Evolutionary conservation across 2,113 vertebrate species (phyloP), one percentile per base, ranked within the genome.

Genomic region (Pangasianodon hypophthalmus): DNA sequence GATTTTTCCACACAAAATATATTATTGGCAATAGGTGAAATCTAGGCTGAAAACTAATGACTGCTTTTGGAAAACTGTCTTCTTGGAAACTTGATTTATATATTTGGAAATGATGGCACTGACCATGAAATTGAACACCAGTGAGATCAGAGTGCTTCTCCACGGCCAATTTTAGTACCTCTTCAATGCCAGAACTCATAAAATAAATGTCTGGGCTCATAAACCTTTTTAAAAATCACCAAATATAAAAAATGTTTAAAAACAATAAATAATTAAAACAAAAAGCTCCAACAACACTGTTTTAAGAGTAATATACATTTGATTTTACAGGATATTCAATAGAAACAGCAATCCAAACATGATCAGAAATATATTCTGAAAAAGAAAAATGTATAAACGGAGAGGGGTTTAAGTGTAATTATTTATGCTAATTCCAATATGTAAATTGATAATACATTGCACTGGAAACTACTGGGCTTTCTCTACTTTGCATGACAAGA

Each of bases 81-180:
- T 41, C 32, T 26, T 56, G 32, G 37, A 75, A 48, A 46, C 54
- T 21, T 44, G 69, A 67, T 29, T 87, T 24, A 62, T 24, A 64
- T 80, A 64, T 80, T 64, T 88, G 56, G n/a, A 62, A 81, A 84
- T 75, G 64, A 46, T 32, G 11, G 14, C 32, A 80, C 21, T 46
- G 71, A 19, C n/a, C 19, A 5, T 77, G 86, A 54, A 87, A 90
- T 1, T 29, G 54, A 84, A 90, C 69, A 75, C 85, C 62, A 81
- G 85, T 26, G 84, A 50, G 75, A 87, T 58, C 32, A 73, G 18
- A 77, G 19, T 37, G n/a, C 85, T 87, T 81, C n/a, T 52, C 24
- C 79, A 83, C 50, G 18, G 37, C 79, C 50, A 16, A 73, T 26
- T 54, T 54, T 41, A 48, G 46, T 44, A 6, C 14, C 16, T 46